Base-by-base conservation (phyloP, 2,888 invertebrate species). In the Drosophila borealis region DNA sequence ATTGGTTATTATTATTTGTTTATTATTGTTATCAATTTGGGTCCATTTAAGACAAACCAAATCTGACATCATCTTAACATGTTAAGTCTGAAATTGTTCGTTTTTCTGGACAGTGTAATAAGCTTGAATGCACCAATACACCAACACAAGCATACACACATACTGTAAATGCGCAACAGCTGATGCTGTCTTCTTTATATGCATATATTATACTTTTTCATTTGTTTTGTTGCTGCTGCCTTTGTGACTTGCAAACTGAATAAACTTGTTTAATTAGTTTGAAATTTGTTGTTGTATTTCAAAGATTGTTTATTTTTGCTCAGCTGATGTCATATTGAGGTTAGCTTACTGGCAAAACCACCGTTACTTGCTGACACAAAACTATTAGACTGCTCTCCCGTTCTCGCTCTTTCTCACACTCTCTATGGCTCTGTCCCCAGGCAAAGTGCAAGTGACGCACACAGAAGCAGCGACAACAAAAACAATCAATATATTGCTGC, bases 271-370 rank as follows among this genome's bases (percentile, higher is more conserved):
- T 49, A n/a, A 51, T 66, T 59, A 55, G 70, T 55, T 56, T 51
- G 37, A 59, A 50, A 50, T 45, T 55, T 61, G 13, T 48, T 68
- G 42, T 70, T 67, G 39, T 50, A 29, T 48, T 48, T 59, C 3
- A 49, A 21, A 46, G n/a, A 51, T 60, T 70, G 56, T 64, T 68
- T 72, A 82, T 85, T 82, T 78, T 71, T 17, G 66, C 48, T 37
- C 76, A 79, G 84, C 84, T 84, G 84, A 84, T 84, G 87, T 84
- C 83, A 84, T 74, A 41, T 57, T 57, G 64, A 17, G 48, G 39
- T 67, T 49, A 61, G 36, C 19, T 55, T 11, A 33, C 9, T 45
- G 29, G 8, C 25, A 39, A 54, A 62, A 69, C 44, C 44, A 36
- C 80, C 77, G 80, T 78, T 80, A 80, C 39, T 53, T 57, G 34